Base-by-base conservation (phyloP, 2,888 invertebrate genomes). In the Tenthredo scrophulariae region DNA sequence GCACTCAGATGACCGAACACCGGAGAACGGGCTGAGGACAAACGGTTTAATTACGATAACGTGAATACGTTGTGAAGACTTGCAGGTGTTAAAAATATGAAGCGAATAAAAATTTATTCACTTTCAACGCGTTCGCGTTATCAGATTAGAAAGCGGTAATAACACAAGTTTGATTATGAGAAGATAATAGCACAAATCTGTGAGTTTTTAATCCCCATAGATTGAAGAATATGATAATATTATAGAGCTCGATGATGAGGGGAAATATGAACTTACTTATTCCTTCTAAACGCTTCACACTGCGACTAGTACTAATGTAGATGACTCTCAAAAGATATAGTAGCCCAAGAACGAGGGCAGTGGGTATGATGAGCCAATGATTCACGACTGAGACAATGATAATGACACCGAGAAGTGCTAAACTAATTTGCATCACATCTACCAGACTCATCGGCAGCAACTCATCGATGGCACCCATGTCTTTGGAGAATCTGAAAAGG, bases 1-100 rank as follows among this genome's bases (percentile, higher is more conserved):
- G 97, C 96, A 90, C 96, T 97, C 58, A 98, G 94, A 92, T 98
- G 97, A 0, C 97, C 95, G 91, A 97, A 98, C 0, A 98, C 96
- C 0, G 98, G 98, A 90, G 97, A 97, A 85, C 97, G 95, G 88
- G 97, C 97, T 97, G 94, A 84, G 91, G 89, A 84, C 83, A 86
- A 79, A 22, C 86, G 18, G 67, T 33, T 50, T 29, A 18, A 54
- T 54, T 67, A 18, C 85, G 86, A 84, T 54, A 58, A 83, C 65
- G 83, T 29, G 79, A 40, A 86, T 26, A n/a, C 15, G 18, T 50
- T n/a, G 50, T 6, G 50, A 50, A 18, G 50, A 50, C 50, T 50
- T 18, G 43, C 43, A 43, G 50, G 50, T 50, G 50, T 50, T 18
- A 18, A 50, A 18, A 50, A 50, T n/a, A 62, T 10, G 9, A 26